Evolutionary conservation across 1,140 invertebrate species (phyloP), one percentile per base, ranked within the genome.

Genomic region (Lordiphosa stackelbergi): DNA sequence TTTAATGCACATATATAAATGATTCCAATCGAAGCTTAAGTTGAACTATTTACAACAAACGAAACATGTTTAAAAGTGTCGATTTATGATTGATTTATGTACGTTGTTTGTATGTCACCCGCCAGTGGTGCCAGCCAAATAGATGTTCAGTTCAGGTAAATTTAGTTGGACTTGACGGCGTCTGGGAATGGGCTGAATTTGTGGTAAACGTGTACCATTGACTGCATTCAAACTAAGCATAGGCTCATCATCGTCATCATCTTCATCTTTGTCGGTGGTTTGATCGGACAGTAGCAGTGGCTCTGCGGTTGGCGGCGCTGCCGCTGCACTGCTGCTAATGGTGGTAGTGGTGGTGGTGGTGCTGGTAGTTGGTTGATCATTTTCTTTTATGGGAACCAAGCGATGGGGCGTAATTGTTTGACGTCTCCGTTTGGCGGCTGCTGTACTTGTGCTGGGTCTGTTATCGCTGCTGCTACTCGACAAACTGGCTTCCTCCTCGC

Each of bases 161-260:
- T 71, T 63, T 0, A 60, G 5, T 11, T 52, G 46, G 0, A 64
- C 45, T 3, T 66, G 56, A 0, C 73, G 73, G 4, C 78, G 38
- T 34, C 48, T 68, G 2, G 78, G 78, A 4, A 84, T 79, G 0
- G 78, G 78, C 31, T 84, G 78, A 8, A 73, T 37, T 9, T 84
- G 47, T 0, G 78, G 78, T 4, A 78, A 13, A 2, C 79, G 57
- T 0, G 78, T 84, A 0, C 78, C 78, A 53, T 84, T 84, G 0
- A 84, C 53, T 0, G 78, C 78, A 38, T 84, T 84, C 5, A 85
- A 42, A 31, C 78, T 84, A 3, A 83, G 37, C 10, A 57, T 51
- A 1, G 60, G 7, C 5, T 73, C 78, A 5, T 77, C 73, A 16
- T 19, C 19, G 3, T 79, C 75, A 0, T 28, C 12, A 0, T 11